Evolutionary conservation across 2,888 invertebrate species (phyloP).

Genomic region (Neoaliturus tenellus): DNA sequence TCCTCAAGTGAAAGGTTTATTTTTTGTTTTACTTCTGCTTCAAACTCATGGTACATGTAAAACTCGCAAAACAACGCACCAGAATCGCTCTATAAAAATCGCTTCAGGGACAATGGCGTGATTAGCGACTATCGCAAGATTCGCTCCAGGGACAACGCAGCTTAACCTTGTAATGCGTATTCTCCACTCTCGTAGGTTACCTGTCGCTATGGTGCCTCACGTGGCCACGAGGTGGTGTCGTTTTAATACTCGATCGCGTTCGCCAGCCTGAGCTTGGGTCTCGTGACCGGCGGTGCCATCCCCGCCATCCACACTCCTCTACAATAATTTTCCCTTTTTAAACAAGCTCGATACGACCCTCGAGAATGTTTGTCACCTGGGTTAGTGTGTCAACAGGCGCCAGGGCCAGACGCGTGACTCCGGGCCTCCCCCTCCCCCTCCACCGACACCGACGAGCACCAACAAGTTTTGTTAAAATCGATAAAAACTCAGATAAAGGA

Average conservation of each 20-base stretch:
- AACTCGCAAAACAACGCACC: too few species aligned
- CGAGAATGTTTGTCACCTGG: slow-evolving; percentile 8
- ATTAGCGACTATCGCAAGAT: too few species aligned
- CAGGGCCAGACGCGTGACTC: neutral
- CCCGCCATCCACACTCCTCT: neutral
- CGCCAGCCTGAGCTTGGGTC: neutral
- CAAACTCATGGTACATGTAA: too few species aligned
- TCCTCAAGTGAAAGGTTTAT: too few species aligned
- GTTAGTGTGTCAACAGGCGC: neutral
- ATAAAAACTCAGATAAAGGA: neutral
- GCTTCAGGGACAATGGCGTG: too few species aligned
- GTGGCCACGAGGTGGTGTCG: neutral
- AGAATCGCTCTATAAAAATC: too few species aligned
- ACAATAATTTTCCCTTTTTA: slow-evolving; percentile 27
- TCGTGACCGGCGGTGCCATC: neutral
- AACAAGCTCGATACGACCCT: neutral
- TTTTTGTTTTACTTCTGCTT: too few species aligned
- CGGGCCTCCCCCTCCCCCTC: neutral
- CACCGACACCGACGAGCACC: neutral
- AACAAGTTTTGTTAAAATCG: neutral
- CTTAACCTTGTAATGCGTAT: too few species aligned
- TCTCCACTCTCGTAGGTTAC: too few species aligned
- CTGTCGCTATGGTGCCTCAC: neutral
- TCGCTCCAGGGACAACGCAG: too few species aligned
- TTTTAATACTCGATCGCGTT: slow-evolving; percentile 7